Evolutionary conservation across 2,888 invertebrate genomes (phyloP), one percentile per base, ranked within the genome.

Genomic region (Melieria picta): DNA sequence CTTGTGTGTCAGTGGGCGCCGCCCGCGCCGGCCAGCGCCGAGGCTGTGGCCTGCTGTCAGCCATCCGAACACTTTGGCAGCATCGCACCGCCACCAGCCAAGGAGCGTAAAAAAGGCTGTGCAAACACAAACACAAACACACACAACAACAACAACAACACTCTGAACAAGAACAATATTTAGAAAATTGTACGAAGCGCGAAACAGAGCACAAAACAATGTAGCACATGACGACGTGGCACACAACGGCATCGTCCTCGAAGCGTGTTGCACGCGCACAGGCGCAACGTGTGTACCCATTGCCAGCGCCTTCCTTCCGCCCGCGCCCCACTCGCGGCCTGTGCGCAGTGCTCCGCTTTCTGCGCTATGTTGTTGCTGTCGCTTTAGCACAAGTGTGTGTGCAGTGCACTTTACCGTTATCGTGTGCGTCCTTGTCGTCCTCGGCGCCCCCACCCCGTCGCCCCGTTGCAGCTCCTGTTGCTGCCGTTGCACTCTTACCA

Each of bases 161-260:
- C 47, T 16, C 5, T 13, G 7, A 56, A 42, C 43, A 55, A 42
- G 11, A 64, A 43, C 45, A 52, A n/a, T 13, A 30, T 30, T 30
- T 30, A 30, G 30, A 65, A 56, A 47, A 42, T 43, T 48, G 5
- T 13, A 50, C n/a, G 6, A 47, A 66, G 6, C 46, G 46, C 46
- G 9, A 43, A 64, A 13, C 5, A 43, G 42, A 11, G n/a, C 10
- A 7, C 56, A 47, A 47, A n/a, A 42, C 10, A 57, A 56, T 56
- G 56, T 30, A 56, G 4, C 11, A 48, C 46, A 30, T 46, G 63
- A 11, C 63, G 63, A 16, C 11, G 63, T 13, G 48, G 6, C 30
- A 30, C 30, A 30, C 30, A 61, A 64, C 74, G 77, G 76, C 77
- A 76, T 77, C 76, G 76, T 75, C 78, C 77, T 76, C 75, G 66